Conservation (phyloP, 2,888 invertebrate species). For the Conops quadrifasciatus region DNA sequence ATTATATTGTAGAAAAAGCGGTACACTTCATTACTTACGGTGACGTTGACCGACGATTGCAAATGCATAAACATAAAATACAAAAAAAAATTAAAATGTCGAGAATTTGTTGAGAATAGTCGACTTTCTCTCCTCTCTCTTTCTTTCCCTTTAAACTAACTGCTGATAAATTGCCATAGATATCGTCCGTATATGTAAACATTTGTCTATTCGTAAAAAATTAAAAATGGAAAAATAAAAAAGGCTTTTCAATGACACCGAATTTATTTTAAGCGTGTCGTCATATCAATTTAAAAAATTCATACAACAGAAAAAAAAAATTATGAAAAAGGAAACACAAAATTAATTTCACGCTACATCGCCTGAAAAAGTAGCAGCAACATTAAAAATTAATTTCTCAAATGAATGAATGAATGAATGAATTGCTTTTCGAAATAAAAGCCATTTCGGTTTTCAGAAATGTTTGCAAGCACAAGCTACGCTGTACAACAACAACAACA, state of each 20-base stretch:
- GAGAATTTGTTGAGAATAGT: no score
- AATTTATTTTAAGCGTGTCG: conserved; percentile 13
- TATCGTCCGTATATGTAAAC: background rate
- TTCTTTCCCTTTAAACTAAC: no score
- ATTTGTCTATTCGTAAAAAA: background rate
- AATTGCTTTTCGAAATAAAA: conserved; percentile 17
- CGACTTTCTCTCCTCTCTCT: no score
- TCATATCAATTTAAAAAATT: conserved; percentile 24
- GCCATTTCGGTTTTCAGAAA: conserved; percentile 1
- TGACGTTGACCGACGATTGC: no score
- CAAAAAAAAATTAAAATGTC: no score
- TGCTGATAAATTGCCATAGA: no score
- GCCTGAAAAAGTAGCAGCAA: conserved; percentile 25
- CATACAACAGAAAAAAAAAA: background rate
- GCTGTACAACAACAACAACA: no score
- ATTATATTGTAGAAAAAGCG: no score
- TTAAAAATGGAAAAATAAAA: background rate
- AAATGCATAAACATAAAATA: no score
- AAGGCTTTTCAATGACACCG: conserved; percentile 11
- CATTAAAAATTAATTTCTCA: conserved; percentile 31
- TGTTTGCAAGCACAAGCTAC: background rate
- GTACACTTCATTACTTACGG: no score
- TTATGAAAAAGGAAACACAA: conserved; percentile 3
- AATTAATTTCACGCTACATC: conserved; percentile 36
- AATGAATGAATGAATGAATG: conserved; percentile 24